Evolutionary conservation across 1,140 invertebrate species (phyloP), one percentile per base, ranked within the genome.

Genomic region (Solen grandis): DNA sequence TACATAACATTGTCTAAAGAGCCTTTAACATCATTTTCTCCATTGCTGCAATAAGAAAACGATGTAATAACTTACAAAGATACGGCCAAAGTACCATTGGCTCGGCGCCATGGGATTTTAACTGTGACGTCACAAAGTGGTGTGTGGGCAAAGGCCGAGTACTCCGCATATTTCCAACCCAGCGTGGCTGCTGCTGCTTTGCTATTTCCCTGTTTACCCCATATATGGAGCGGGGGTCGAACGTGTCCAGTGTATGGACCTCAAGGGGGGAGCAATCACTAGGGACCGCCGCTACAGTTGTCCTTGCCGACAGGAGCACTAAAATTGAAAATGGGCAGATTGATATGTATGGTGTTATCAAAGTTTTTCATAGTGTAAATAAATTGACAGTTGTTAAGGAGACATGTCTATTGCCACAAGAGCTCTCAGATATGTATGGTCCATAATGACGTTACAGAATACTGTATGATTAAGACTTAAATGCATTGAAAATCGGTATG

Each of bases 101-200:
- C 29, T 82, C 66, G 0, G 84, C 77, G 13, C 75, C 41, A 4
- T 72, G 41, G 2, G 59, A 46, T 50, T 89, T 89, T 16, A 88
- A 83, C 29, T 85, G 80, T 36, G 85, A 85, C 38, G 86, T 85
- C 2, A 80, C 84, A 66, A 88, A 89, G 46, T 88, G 87, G 16
- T 82, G 77, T n/a, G 88, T 89, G 19, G 88, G 88, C 10, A 88
- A 27, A 10, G 88, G 72, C 31, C 83, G 41, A 4, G 33, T 62
- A 16, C 63, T 62, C 0, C 86, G 80, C 5, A 88, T 72, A 36
- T 81, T 83, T 0, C 82, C 84, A 19, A 79, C 68, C 38, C 85
- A 80, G 1, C 57, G 55, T 13, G 88, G 88, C 5, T 70, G 55
- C 0, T 87, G 83, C 14, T 84, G 84, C n/a, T 41, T 35, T 0